A percentile compares a stretch with the other conserved stretches of the same genome.
phyloP scores from a whole-genome alignment of 2,797 vertebrate genomes.

The Nyctalus aviator region DNA sequence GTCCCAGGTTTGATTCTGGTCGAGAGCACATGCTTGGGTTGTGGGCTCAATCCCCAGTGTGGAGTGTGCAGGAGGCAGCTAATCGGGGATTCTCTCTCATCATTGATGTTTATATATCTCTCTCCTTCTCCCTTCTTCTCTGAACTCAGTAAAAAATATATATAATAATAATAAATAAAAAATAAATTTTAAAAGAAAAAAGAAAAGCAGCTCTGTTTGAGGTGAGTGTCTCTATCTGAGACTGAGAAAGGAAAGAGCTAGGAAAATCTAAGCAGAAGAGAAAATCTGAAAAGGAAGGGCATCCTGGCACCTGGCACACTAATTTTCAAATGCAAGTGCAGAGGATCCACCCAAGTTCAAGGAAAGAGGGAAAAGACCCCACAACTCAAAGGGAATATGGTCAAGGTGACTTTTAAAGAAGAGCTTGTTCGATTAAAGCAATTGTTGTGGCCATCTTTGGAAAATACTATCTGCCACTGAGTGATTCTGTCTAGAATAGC shows the following conservation, averaged over 20 bases:
- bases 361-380: neutral
- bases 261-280: neutral
- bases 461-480: neutral
- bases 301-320: neutral
- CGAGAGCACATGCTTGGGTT: no score
- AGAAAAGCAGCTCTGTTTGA: conserved; percentile 39
- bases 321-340: neutral
- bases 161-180: no score
- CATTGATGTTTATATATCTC: no score
- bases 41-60: no score
- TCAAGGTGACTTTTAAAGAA: neutral
- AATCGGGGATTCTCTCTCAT: no score
- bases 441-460: neutral
- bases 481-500: neutral
- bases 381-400: neutral
- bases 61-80: no score
- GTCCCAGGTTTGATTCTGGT: no score
- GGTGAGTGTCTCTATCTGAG: neutral
- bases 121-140: no score
- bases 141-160: no score
- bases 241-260: neutral
- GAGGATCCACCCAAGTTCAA: neutral
- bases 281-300: neutral
- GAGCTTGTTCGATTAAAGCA: neutral
- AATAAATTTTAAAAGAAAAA: no score